Conservation (phyloP, 2,888 invertebrate species). For the Erpobdella octoculata region DNA sequence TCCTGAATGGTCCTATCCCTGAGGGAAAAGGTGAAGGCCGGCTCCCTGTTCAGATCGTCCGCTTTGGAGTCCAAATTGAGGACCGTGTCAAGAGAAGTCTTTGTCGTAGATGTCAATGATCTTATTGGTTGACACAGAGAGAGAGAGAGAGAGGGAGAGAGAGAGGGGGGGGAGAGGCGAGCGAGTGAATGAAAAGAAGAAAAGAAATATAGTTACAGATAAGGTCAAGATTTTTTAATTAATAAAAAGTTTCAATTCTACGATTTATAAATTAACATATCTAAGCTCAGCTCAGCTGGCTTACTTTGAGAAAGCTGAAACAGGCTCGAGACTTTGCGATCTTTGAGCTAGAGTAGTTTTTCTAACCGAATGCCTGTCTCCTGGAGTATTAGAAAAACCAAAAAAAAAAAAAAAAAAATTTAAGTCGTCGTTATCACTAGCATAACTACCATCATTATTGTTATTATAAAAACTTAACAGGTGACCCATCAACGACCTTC, state of each 20-base stretch:
- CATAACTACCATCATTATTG: background rate
- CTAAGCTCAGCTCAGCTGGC: background rate
- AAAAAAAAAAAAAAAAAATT: background rate
- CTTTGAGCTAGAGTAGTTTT: background rate
- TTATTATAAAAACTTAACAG: background rate
- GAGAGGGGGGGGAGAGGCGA: too few relatives aligned
- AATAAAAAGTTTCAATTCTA: background rate
- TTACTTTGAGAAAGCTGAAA: background rate
- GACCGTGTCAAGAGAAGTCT: background rate
- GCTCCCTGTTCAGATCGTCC: background rate
- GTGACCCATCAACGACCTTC: background rate
- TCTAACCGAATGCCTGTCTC: background rate
- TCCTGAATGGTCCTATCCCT: constrained; percentile 13
- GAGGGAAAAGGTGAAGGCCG: constrained; percentile 10
- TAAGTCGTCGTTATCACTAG: background rate
- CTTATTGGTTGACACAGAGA: background rate
- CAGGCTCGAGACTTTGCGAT: constrained; percentile 1
- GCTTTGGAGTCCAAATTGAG: too few relatives aligned
- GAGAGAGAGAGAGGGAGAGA: background rate
- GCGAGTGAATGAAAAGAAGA: too few relatives aligned
- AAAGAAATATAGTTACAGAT: too few relatives aligned
- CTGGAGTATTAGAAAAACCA: background rate
- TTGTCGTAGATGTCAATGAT: background rate
- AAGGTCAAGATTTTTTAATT: too few relatives aligned
- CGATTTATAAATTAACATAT: background rate